Percentiles rank a stretch among this genome's conserved stretches.
phyloP scores from a whole-genome alignment of 2,888 invertebrate genomes.

The Palloptera scutellata region DNA sequence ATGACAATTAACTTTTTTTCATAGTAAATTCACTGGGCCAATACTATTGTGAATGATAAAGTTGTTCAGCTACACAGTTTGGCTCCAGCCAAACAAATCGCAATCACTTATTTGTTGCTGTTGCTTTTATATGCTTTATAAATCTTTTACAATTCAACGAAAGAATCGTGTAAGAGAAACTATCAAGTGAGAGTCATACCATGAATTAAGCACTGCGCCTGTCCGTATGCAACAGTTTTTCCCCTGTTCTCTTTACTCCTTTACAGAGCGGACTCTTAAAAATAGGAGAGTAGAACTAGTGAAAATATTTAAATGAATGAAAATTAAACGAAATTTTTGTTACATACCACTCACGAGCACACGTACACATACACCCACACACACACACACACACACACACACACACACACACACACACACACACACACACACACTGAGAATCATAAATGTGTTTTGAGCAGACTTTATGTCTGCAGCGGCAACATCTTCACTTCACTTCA shows the following conservation, averaged over 20 bases:
- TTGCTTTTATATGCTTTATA: background rate
- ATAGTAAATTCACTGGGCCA: too few species aligned
- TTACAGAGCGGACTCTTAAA: background rate
- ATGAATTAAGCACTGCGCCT: constrained; percentile 32
- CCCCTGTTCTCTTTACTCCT: constrained; percentile 6
- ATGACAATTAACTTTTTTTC: too few species aligned
- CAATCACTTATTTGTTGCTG: background rate
- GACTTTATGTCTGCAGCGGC: constrained; percentile 29
- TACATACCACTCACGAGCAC: background rate
- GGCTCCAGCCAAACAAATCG: too few species aligned
- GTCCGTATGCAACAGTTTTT: constrained; percentile 31
- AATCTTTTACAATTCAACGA: constrained; percentile 34
- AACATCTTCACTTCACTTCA: constrained; percentile 38
- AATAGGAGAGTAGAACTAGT: too few species aligned
- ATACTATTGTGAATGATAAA: too few species aligned
- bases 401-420: constrained; percentile 1
- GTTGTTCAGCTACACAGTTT: too few species aligned
- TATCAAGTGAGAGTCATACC: constrained; percentile 11
- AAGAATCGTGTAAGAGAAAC: too few species aligned
- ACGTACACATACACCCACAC: constrained; percentile 22
- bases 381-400: constrained; percentile 6
- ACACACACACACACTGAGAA: background rate
- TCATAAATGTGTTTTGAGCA: background rate
- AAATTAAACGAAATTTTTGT: constrained; percentile 39
- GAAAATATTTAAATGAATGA: constrained; percentile 33